phyloP scores from a whole-genome alignment of 2,888 invertebrate genomes.

The Nomada ferruginata region DNA sequence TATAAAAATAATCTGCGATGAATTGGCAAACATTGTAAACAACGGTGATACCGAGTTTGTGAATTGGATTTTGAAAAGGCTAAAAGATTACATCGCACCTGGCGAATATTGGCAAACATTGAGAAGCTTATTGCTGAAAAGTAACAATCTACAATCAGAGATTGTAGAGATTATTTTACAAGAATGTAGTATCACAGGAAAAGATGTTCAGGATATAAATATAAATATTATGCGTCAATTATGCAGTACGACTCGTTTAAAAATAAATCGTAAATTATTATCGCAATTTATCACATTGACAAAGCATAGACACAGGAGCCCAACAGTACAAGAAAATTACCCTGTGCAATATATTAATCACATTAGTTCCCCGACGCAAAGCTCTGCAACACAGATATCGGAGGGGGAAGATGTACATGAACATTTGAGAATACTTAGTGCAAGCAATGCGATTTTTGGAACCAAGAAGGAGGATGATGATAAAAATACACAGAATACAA shows the following conservation, averaged over 20 bases:
- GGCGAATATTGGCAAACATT: conserved; percentile 65
- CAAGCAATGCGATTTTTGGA: not conserved
- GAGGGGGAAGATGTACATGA: not conserved
- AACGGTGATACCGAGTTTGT: not conserved
- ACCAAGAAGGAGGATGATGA: not conserved
- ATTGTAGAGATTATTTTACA: conserved; percentile 51
- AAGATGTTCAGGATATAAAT: conserved; percentile 64
- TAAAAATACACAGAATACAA: not conserved
- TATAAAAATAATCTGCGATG: not conserved
- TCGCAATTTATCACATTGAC: conserved; percentile 16
- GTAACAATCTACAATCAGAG: conserved; percentile 22
- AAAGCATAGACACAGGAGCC: no score
- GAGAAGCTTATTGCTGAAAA: conserved; percentile 49
- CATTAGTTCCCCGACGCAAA: conserved; percentile 9
- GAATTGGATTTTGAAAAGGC: not conserved
- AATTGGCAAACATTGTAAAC: conserved; percentile 13
- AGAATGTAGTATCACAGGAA: conserved; percentile 57
- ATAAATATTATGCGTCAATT: conserved; percentile 47
- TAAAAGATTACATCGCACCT: not conserved
- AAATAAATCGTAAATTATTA: not conserved
- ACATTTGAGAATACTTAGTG: not conserved
- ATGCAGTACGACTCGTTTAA: no score
- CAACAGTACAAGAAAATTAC: not conserved
- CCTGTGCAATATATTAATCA: accelerated
- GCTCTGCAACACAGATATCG: not conserved